Conservation (phyloP, 2,113 vertebrate genomes). For the Carollia perspicillata region DNA sequence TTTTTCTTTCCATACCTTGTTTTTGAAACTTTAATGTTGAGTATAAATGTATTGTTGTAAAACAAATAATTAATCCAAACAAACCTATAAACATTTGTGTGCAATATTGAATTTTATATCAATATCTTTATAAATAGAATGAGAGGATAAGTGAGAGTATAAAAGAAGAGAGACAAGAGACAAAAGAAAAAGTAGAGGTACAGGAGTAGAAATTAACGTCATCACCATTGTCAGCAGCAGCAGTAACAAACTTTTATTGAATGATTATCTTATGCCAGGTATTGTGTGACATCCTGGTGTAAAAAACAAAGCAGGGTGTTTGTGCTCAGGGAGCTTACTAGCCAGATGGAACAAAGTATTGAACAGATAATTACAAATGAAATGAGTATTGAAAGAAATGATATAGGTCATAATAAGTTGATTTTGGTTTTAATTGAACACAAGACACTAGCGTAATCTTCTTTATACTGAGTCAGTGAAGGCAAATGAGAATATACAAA, state of each 20-base stretch:
- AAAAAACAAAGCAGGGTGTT: neutral
- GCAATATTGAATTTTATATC: neutral
- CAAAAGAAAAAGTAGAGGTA: neutral
- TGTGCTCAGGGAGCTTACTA: neutral
- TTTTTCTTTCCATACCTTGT: neutral
- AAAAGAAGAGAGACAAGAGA: neutral
- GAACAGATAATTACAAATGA: neutral
- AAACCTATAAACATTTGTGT: neutral
- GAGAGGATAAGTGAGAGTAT: neutral
- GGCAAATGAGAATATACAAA: neutral
- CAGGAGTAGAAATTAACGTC: neutral
- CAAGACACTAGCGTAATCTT: neutral
- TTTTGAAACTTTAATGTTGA: neutral
- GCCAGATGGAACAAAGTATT: neutral
- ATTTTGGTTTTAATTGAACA: neutral
- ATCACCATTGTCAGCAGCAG: neutral
- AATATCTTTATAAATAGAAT: neutral
- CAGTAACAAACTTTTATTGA: neutral
- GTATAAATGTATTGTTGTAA: neutral
- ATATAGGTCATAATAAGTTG: neutral
- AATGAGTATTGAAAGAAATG: neutral
- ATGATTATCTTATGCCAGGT: neutral
- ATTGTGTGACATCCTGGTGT: neutral
- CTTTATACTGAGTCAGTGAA: neutral
- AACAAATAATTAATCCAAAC: neutral